A percentile compares a stretch with the other conserved stretches of the same genome.
Evolutionary conservation across 2,888 invertebrate genomes (phyloP).

Genomic region (Anodontia alba): DNA sequence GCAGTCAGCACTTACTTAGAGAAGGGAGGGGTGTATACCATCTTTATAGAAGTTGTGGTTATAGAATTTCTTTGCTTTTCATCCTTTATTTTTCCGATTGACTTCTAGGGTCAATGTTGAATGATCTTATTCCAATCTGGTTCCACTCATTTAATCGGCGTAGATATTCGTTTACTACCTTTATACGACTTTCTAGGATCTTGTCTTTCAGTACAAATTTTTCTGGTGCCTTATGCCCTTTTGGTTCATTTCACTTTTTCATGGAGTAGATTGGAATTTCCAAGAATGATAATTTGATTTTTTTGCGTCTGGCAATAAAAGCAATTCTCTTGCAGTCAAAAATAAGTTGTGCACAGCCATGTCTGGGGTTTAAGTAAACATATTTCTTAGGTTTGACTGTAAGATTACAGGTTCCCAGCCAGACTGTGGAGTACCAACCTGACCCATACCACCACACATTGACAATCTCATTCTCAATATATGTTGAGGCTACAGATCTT

Average conservation of each 20-base stretch:
- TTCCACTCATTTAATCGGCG: background rate
- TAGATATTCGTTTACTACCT: background rate
- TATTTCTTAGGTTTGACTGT: background rate
- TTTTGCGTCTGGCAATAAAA: background rate
- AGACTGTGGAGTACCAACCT: background rate
- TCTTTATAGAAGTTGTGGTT: background rate
- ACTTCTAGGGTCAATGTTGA: background rate
- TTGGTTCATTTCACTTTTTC: background rate
- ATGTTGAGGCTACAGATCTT: background rate
- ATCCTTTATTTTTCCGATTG: background rate
- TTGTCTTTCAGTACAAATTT: background rate
- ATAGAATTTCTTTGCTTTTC: background rate
- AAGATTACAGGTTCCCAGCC: background rate
- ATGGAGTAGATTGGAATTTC: constrained; percentile 9
- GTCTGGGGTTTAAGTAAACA: background rate
- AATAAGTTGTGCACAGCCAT: background rate
- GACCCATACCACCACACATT: background rate
- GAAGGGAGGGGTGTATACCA: background rate
- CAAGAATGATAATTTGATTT: background rate
- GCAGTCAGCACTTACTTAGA: background rate
- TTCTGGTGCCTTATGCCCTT: constrained; percentile 3
- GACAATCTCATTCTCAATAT: background rate
- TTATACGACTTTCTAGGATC: background rate
- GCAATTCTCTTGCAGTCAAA: background rate
- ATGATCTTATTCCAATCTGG: background rate